phyloP scores from a whole-genome alignment of 2,797 vertebrate species.

The Craterocephalus amniculus region DNA sequence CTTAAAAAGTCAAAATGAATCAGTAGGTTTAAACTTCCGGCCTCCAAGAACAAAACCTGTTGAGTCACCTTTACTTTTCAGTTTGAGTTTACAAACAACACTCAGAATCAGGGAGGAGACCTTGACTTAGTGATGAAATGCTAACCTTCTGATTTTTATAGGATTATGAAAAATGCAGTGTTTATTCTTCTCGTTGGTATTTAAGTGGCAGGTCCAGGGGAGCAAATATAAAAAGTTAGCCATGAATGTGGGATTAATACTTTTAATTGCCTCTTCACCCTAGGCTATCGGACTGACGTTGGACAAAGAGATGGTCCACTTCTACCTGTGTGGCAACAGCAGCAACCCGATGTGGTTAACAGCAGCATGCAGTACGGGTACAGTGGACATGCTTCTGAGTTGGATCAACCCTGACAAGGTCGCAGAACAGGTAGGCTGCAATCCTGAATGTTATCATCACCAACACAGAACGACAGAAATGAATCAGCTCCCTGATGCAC shows the following conservation, averaged over 20 bases:
- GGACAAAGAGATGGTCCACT: slow-evolving; percentile 43
- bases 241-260: neutral
- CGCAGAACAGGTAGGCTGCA: slow-evolving; percentile 73
- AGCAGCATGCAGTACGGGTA: slow-evolving; percentile 57
- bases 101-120: neutral
- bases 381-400: slow-evolving; percentile 61
- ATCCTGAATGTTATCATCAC: neutral
- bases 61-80: neutral
- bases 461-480: slow-evolving; percentile 6
- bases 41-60: neutral
- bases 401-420: slow-evolving; percentile 66
- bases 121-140: neutral
- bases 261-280: neutral
- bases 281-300: slow-evolving; percentile 72
- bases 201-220: neutral
- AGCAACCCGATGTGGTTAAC: slow-evolving; percentile 33
- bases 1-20: neutral
- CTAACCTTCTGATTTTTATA: neutral
- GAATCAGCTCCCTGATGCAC: neutral
- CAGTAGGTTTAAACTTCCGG: neutral
- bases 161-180: neutral
- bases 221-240: neutral
- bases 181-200: neutral
- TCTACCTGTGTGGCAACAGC: slow-evolving; percentile 68
- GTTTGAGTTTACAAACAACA: neutral